Evolutionary conservation across 2,113 vertebrate species (phyloP).

Genomic region (Mugil cephalus): DNA sequence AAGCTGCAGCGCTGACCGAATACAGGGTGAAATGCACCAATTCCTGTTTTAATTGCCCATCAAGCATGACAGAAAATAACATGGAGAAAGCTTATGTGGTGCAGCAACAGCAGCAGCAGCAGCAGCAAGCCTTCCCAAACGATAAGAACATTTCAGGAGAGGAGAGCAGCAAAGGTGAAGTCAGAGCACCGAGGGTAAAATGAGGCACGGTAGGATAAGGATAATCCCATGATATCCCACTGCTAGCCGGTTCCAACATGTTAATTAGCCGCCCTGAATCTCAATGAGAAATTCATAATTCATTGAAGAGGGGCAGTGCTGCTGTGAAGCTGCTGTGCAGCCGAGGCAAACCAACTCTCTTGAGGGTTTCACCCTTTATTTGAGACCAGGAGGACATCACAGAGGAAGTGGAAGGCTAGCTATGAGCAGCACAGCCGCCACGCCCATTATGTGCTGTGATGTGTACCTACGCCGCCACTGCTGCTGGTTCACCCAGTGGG

Average conservation of each 20-base stretch:
- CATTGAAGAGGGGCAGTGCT: constrained; percentile 52
- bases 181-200: constrained; percentile 31
- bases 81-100: background rate
- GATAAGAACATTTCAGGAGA: constrained; percentile 31
- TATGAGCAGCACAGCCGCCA: constrained; percentile 30
- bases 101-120: background rate
- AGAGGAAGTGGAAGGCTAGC: constrained; percentile 33
- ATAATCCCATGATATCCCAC: constrained; percentile 53
- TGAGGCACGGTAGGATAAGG: constrained; percentile 40
- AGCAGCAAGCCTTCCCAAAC: background rate
- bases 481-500: constrained; percentile 27
- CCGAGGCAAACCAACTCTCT: constrained; percentile 38
- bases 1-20: constrained; percentile 1
- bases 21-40: constrained; percentile 14
- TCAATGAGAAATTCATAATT: constrained; percentile 81
- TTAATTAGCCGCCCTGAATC: constrained; percentile 75
- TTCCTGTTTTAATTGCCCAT: constrained; percentile 45
- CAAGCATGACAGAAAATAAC: constrained; percentile 14
- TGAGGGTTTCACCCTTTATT: constrained; percentile 49
- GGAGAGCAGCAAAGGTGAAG: constrained; percentile 48
- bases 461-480: constrained; percentile 31
- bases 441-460: constrained; percentile 55
- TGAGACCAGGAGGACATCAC: constrained; percentile 57
- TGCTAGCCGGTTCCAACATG: constrained; percentile 50
- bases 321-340: constrained; percentile 43